Evolutionary conservation across 1,140 invertebrate species (phyloP), one percentile per base, ranked within the genome.

Genomic region (Drosophila mojavensis): DNA sequence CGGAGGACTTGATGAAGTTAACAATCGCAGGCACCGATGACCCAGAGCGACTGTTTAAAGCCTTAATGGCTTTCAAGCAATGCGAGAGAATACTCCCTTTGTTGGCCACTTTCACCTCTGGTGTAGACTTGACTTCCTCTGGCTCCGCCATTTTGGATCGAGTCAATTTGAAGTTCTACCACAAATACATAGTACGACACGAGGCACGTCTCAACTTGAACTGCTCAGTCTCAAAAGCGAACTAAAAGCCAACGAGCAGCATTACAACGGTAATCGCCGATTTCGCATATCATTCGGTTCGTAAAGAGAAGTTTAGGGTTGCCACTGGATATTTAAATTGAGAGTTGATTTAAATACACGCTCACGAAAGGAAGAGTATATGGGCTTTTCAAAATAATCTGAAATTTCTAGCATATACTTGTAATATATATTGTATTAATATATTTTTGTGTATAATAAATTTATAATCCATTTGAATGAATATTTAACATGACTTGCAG

Each of bases 401-500:
- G 17, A 17, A 17, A 17, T 17, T 17, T 17, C 17, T 17, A 17
- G 17, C 17, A 17, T 17, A 17, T 17, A 17, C 17, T 17, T 17
- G 17, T 17, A 17, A 17, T 17, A 17, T 17, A 17, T 17, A 1
- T 17, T 17, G 1, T 17, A 17, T 17, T 17, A 30, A 33, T 33
- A 33, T 33, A 33, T 33, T 7, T 9, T 9, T 33, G 9, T 0
- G 30, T 33, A 33, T 9, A 33, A 33, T 9, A 33, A 33, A 15
- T 15, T 0, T 6, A 1, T 17, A 47, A 13, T 26, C 24, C 10
- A 33, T 50, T 17, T 45, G 5, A 36, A 36, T 58, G 43, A 60
- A 33, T 50, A 54, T 66, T 68, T 85, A 85, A 86, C 82, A 86
- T 86, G 81, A 64, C 63, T 70, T 66, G 47, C 67, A 81, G 69